Base-by-base conservation (phyloP, 2,113 vertebrate species). In the Gavialis gangeticus region DNA sequence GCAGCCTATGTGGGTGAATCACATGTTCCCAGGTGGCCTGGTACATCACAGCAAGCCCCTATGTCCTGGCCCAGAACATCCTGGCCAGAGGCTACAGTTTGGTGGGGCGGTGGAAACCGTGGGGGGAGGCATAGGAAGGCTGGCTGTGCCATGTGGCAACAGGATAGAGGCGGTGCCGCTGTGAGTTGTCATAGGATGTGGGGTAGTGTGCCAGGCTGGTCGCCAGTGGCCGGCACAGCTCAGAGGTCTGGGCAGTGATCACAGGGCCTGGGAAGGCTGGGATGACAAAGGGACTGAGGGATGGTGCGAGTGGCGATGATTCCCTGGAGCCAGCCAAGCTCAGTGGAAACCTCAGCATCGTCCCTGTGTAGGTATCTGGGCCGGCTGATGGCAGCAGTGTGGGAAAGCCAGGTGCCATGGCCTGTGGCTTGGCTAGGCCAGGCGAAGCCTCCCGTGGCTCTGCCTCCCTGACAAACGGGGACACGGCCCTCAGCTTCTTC, bases 191-290 rank as follows among this genome's bases (percentile, higher is more conserved):
- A 0, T 96, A 97, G 30, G 97, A 75, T 0, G 66, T n/a, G 0
- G 95, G 69, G n/a, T 93, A 94, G 82, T 76, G 97, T 63, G 97
- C 67, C 2, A 95, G 46, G 64, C 95, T 57, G 0, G 96, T 2
- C 1, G 94, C 67, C 87, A 95, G 27, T 2, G 96, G 95, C 80
- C 57, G 92, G 89, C 92, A 55, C 64, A 82, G 84, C 8, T 96
- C 94, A 0, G 97, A 76, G 9, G 91, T 46, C 22, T 95, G 96
- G 0, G 89, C 10, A 46, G 97, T 87, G 77, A 98, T 77, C 82
- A 98, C 55, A 0, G 98, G 98, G 88, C 96, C 96, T 0, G 98
- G 98, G 62, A 98, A 98, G 4, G 98, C 97, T 0, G 98, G 98
- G 64, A 98, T 93, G 75, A 98, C 15, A 25, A 98, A 82, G 1